A percentile compares a stretch with the other conserved stretches of the same genome.
Conservation (phyloP, 2,113 vertebrate species). For the Sterna hirundo region DNA sequence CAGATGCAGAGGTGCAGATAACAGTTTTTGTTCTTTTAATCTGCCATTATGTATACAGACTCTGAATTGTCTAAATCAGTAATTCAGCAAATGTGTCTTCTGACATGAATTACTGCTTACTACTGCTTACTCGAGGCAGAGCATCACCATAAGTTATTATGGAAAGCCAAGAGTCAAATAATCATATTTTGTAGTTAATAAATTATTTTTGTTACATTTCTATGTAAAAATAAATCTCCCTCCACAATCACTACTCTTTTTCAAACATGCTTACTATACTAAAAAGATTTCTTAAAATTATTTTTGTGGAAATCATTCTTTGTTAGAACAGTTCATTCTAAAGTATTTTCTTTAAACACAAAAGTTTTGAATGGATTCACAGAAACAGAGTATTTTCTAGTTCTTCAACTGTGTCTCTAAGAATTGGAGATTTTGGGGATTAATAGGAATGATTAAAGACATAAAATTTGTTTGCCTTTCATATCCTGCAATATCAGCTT, state of each 20-base stretch:
- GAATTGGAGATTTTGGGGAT: not conserved
- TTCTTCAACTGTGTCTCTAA: not conserved
- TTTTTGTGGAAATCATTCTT: not conserved
- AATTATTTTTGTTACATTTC: not conserved
- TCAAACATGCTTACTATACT: not conserved
- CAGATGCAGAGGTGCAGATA: not conserved
- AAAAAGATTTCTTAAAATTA: not conserved
- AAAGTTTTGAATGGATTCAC: not conserved
- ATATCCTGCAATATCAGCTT: not conserved
- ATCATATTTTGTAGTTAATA: not conserved
- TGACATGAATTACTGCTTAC: not conserved
- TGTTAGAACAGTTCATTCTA: not conserved
- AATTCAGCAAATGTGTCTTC: not conserved
- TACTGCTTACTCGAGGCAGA: not conserved
- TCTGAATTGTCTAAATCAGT: not conserved
- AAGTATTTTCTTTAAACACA: not conserved
- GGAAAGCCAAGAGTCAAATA: not conserved
- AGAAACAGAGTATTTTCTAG: not conserved
- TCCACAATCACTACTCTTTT: not conserved
- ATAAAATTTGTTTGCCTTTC: not conserved
- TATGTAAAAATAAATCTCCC: not conserved
- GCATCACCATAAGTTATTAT: not conserved
- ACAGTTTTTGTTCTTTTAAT: not conserved
- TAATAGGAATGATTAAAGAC: not conserved
- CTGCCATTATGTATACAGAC: not conserved